Evolutionary conservation across 2,888 invertebrate species (phyloP).

Genomic region (Philhelius pedissequus): DNA sequence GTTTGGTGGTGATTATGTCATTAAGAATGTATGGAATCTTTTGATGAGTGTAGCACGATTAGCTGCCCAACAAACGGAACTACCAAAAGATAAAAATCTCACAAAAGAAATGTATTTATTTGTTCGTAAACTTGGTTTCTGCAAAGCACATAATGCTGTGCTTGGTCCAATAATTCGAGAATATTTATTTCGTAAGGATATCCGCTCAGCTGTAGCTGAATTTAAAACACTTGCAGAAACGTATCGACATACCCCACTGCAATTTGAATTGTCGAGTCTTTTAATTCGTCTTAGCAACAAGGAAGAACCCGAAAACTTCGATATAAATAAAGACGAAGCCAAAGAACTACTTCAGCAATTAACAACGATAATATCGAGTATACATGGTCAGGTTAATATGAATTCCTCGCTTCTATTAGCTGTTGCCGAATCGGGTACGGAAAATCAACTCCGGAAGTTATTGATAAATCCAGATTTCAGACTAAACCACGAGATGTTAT

Average conservation of each 20-base stretch:
- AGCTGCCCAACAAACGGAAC: slow-evolving; percentile 65
- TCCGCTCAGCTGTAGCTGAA: slow-evolving; percentile 80
- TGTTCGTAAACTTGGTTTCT: slow-evolving; percentile 80
- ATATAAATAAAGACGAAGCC: slow-evolving; percentile 72
- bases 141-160: slow-evolving; percentile 81
- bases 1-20: slow-evolving; percentile 79
- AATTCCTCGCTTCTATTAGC: slow-evolving; percentile 78
- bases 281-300: slow-evolving; percentile 76
- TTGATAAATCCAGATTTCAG: slow-evolving; percentile 80
- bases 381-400: slow-evolving; percentile 79
- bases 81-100: slow-evolving; percentile 77
- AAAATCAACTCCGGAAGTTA: slow-evolving; percentile 79
- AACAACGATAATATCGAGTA: slow-evolving; percentile 74
- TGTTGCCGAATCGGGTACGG: slow-evolving; percentile 79
- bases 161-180: slow-evolving; percentile 83
- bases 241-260: slow-evolving; percentile 83
- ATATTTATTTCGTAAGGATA: slow-evolving; percentile 81
- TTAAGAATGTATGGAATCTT: slow-evolving; percentile 83
- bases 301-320: slow-evolving; percentile 68
- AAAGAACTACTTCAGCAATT: slow-evolving; percentile 77
- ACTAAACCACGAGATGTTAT: slow-evolving; percentile 80
- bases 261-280: slow-evolving; percentile 82
- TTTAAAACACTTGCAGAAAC: slow-evolving; percentile 80
- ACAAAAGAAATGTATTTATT: slow-evolving; percentile 80
- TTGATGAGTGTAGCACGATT: slow-evolving; percentile 80